These are phyloP conservation scores for Drosophila sturtevanti DNA, from an alignment of 1,140 invertebrate genomes.

Conservation along the genomic window DNA sequence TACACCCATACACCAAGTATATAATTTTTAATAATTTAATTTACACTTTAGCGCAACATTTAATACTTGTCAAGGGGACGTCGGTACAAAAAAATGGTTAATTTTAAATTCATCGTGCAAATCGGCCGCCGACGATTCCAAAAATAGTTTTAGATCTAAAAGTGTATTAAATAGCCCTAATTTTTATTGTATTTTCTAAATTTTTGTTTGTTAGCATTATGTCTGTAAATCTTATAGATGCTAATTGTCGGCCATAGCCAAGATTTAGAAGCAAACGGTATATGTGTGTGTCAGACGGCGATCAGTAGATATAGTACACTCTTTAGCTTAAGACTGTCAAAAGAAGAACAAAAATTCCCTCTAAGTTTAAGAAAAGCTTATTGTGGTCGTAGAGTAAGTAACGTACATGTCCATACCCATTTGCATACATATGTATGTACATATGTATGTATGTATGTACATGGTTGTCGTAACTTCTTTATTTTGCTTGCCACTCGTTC, in stretches of 20 bases:
- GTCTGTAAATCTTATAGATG: neutral
- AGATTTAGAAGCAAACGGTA: neutral
- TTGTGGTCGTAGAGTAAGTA: no score
- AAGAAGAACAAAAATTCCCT: neutral
- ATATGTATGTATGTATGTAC: neutral
- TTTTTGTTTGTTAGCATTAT: neutral
- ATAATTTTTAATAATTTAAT: constrained; percentile 36
- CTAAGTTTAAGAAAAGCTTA: no score
- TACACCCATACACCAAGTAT: constrained; percentile 3
- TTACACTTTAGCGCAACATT: constrained; percentile 32
- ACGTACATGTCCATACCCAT: no score
- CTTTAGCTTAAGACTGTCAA: neutral
- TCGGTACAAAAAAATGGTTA: neutral
- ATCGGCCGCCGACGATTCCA: neutral
- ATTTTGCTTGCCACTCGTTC: constrained; percentile 5
- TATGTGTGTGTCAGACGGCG: neutral
- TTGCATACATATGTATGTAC: neutral
- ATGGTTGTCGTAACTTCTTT: neutral
- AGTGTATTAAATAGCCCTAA: constrained; percentile 3
- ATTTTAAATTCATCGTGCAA: constrained; percentile 21
- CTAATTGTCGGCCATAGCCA: neutral
- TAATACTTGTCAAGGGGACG: neutral
- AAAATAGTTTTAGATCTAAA: constrained; percentile 14
- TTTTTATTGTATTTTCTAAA: neutral
- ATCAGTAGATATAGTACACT: neutral